Conservation (phyloP, 2,113 vertebrate species). For the Neofelis nebulosa region DNA sequence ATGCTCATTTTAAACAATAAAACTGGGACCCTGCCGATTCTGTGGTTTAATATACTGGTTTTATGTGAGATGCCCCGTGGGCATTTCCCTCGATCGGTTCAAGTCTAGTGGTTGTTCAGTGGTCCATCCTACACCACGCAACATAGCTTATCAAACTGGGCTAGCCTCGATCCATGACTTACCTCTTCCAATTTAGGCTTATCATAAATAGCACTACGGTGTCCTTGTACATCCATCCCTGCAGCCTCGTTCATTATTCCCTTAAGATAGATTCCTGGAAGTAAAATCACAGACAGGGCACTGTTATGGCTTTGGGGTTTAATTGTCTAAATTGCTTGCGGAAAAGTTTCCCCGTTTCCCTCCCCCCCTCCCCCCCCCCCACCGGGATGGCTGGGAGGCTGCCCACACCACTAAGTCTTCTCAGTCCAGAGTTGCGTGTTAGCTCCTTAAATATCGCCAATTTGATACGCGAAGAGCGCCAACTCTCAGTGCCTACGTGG, state of each 20-base stretch:
- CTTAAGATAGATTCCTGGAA: not conserved
- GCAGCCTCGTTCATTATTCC: not conserved
- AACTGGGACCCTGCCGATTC: not conserved
- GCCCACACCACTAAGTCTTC: not conserved
- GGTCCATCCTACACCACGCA: rapidly evolving
- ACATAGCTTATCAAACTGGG: not conserved
- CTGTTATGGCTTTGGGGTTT: not conserved
- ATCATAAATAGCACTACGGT: too few species aligned
- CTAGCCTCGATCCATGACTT: too few species aligned
- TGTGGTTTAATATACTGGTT: not conserved
- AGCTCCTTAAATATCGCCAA: not conserved
- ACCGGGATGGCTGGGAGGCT: not conserved
- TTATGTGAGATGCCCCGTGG: not conserved
- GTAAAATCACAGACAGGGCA: not conserved
- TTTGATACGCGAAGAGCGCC: not conserved
- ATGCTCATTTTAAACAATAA: not conserved
- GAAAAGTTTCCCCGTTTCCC: not conserved
- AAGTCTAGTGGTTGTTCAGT: not conserved
- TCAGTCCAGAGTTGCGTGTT: not conserved
- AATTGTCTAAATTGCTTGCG: not conserved
- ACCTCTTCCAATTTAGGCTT: not conserved
- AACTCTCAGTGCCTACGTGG: too few species aligned
- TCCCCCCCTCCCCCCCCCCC: not conserved
- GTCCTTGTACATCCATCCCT: too few species aligned
- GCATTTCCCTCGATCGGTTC: not conserved